Conservation (phyloP, 2,113 vertebrate species). For the Microcebus lehilahytsara region DNA sequence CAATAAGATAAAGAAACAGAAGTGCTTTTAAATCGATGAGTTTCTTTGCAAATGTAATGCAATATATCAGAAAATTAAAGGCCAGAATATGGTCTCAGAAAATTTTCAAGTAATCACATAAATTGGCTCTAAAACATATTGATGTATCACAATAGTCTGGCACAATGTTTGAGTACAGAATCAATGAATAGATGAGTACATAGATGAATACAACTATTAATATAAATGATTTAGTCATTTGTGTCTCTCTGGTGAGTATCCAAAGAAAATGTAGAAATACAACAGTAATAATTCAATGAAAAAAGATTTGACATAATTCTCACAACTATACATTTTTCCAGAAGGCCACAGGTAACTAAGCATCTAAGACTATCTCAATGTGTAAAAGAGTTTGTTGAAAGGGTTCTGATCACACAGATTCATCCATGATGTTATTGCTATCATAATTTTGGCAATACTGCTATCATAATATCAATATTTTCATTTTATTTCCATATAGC, state of each 20-base stretch:
- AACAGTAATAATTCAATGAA: background rate
- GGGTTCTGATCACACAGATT: background rate
- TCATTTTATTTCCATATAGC: background rate
- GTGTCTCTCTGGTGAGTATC: background rate
- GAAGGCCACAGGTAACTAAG: background rate
- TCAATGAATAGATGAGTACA: background rate
- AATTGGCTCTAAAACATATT: background rate
- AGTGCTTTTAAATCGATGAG: background rate
- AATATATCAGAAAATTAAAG: conserved; percentile 16
- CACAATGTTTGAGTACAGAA: background rate
- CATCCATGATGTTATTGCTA: background rate
- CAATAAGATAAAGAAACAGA: background rate
- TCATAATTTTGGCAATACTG: background rate
- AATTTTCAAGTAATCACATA: background rate
- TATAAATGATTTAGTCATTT: background rate
- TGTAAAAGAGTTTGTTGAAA: background rate
- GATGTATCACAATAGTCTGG: background rate
- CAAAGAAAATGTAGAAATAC: background rate
- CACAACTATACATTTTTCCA: background rate
- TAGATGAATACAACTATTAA: background rate
- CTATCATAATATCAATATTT: background rate
- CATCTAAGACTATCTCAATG: background rate
- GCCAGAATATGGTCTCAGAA: background rate
- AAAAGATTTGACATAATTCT: background rate
- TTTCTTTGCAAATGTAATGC: background rate